Evolutionary conservation across 1,140 invertebrate genomes (phyloP).

Genomic region (Papilio aristodemus): DNA sequence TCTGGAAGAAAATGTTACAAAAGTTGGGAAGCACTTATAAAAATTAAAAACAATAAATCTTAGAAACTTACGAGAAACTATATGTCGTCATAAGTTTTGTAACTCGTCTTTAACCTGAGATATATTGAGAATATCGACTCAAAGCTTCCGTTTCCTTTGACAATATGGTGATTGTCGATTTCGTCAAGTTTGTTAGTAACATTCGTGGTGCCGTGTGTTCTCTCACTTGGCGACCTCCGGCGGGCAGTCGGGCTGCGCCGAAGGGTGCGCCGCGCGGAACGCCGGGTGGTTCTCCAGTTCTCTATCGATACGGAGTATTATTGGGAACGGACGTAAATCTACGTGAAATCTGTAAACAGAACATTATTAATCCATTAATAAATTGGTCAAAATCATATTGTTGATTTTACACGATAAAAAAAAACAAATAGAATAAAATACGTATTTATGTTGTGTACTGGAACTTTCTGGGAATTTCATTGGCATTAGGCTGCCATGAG

Average conservation of each 20-base stretch:
- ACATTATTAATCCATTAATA: background rate
- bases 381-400: too few species aligned
- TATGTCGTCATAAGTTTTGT: background rate
- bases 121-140: background rate
- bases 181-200: background rate
- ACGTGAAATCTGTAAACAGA: conserved; percentile 89
- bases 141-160: conserved; percentile 1
- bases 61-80: background rate
- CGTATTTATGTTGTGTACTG: too few species aligned
- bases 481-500: conserved; percentile 14
- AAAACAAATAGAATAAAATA: too few species aligned
- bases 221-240: conserved; percentile 89
- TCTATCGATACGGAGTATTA: conserved; percentile 91
- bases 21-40: conserved; percentile 12
- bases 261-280: conserved; percentile 92
- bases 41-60: background rate
- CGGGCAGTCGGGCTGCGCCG: conserved; percentile 95
- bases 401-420: too few species aligned
- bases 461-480: too few species aligned
- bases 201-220: background rate
- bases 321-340: conserved; percentile 93
- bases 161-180: background rate
- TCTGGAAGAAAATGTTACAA: background rate
- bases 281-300: conserved; percentile 92
- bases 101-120: background rate